Evolutionary conservation across 2,888 invertebrate genomes (phyloP).

Genomic region (Harpagoxenus sublaevis): DNA sequence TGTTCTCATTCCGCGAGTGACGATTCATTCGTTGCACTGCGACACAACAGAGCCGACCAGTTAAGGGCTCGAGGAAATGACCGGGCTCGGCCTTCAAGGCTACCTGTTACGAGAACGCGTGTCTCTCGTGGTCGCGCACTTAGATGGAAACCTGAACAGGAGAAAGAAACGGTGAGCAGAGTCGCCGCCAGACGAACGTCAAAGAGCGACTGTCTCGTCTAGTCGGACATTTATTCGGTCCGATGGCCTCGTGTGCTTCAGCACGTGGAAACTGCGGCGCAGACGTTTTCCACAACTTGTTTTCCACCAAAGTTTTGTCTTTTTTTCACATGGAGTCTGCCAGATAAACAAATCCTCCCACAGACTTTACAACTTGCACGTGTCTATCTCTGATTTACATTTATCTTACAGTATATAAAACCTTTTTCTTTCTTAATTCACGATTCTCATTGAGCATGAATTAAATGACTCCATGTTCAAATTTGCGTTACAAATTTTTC

Average conservation of each 20-base stretch:
- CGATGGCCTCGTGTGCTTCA: constrained; percentile 43
- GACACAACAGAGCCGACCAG: background rate
- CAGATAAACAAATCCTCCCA: background rate
- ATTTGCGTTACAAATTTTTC: background rate
- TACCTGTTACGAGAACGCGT: constrained; percentile 43
- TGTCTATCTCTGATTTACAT: background rate
- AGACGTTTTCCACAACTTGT: constrained; percentile 44
- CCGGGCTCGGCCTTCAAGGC: constrained; percentile 22
- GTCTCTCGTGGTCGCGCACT: constrained; percentile 28
- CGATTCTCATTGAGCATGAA: background rate
- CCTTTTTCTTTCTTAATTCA: background rate
- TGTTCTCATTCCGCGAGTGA: background rate
- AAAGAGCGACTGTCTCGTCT: constrained; percentile 51
- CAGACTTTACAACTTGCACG: background rate
- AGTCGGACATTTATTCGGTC: constrained; percentile 52
- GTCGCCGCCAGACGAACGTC: constrained; percentile 23
- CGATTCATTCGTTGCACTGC: constrained; percentile 3
- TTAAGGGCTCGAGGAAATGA: constrained; percentile 45
- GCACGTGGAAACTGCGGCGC: constrained; percentile 38
- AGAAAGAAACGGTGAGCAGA: constrained; percentile 36
- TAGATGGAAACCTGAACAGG: constrained; percentile 56
- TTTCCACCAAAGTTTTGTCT: background rate
- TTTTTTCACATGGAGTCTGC: background rate
- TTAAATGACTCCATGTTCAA: background rate
- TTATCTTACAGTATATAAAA: background rate